A percentile compares a stretch with the other conserved stretches of the same genome.
These are phyloP conservation scores for Netelia virgata DNA, from an alignment of 2,888 invertebrate genomes.

Conservation along the genomic window DNA sequence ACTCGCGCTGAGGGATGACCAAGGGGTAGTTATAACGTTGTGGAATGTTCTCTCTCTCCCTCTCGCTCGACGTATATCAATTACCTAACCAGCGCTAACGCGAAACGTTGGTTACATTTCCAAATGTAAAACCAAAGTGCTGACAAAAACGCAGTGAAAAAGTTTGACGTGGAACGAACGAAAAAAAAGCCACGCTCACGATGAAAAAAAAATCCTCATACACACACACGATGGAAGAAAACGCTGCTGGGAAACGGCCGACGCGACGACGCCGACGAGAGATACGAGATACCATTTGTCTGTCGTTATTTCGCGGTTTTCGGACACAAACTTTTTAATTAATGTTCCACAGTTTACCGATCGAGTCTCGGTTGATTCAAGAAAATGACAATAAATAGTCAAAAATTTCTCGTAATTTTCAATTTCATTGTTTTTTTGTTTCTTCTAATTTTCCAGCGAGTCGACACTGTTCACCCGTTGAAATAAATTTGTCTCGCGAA, in stretches of 20 bases:
- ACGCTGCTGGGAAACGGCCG: slow-evolving; percentile 42
- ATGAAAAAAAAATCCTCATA: slow-evolving; percentile 39
- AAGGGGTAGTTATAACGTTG: slow-evolving; percentile 51
- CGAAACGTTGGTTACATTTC: slow-evolving; percentile 35
- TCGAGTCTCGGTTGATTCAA: slow-evolving; percentile 49
- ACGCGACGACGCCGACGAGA: slow-evolving; percentile 70
- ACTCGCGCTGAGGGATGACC: slow-evolving; percentile 5
- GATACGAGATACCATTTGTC: slow-evolving; percentile 77
- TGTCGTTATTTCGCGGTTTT: slow-evolving; percentile 68
- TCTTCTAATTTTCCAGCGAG: neutral
- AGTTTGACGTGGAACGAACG: slow-evolving; percentile 56
- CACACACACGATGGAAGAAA: slow-evolving; percentile 30
- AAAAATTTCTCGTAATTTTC: neutral
- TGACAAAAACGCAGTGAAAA: slow-evolving; percentile 54
- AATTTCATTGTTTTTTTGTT: neutral
- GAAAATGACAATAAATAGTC: slow-evolving; percentile 10
- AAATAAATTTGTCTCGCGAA: neutral
- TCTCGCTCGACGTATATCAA: slow-evolving; percentile 77
- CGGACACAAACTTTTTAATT: slow-evolving; percentile 81
- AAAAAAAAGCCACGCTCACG: slow-evolving; percentile 37
- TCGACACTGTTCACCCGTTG: slow-evolving; percentile 7
- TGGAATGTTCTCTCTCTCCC: slow-evolving; percentile 68
- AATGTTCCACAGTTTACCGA: slow-evolving; percentile 72
- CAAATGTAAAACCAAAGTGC: slow-evolving; percentile 23
- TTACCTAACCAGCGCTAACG: slow-evolving; percentile 75